Percentiles rank a stretch among this genome's conserved stretches.
Conservation (phyloP, 2,888 invertebrate genomes). For the Cryptocheilus praepositus region DNA sequence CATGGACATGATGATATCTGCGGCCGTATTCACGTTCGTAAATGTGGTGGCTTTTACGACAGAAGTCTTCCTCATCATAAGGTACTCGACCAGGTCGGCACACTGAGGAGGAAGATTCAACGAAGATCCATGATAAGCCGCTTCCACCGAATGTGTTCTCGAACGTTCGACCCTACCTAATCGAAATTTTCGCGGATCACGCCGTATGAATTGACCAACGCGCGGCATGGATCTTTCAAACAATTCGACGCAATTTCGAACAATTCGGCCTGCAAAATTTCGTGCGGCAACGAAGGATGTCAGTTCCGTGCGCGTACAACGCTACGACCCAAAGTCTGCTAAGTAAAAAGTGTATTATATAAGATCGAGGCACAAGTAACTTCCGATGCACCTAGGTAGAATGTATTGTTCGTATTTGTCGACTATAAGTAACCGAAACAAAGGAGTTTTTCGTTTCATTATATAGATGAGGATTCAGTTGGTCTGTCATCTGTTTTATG, state of each 20-base stretch:
- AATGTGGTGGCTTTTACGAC: conserved; percentile 79
- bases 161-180: background rate
- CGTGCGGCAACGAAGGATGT: background rate
- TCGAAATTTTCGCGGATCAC: background rate
- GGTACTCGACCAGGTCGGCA: conserved; percentile 58
- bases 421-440: too few relatives aligned
- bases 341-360: conserved; percentile 36
- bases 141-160: conserved; percentile 44
- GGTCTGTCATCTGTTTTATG: too few relatives aligned
- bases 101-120: background rate
- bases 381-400: too few relatives aligned
- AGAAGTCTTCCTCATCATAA: conserved; percentile 80
- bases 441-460: too few relatives aligned
- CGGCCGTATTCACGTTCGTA: conserved; percentile 80
- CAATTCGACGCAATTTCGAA: too few relatives aligned
- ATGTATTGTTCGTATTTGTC: too few relatives aligned
- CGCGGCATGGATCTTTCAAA: too few relatives aligned
- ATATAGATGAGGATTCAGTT: too few relatives aligned
- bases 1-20: conserved; percentile 81
- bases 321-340: conserved; percentile 64
- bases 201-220: background rate
- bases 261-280: too few relatives aligned
- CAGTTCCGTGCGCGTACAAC: conserved; percentile 41
- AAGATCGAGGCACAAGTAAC: too few relatives aligned
- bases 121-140: background rate